Conservation (phyloP, 2,113 vertebrate genomes). For the Prinia subflava region DNA sequence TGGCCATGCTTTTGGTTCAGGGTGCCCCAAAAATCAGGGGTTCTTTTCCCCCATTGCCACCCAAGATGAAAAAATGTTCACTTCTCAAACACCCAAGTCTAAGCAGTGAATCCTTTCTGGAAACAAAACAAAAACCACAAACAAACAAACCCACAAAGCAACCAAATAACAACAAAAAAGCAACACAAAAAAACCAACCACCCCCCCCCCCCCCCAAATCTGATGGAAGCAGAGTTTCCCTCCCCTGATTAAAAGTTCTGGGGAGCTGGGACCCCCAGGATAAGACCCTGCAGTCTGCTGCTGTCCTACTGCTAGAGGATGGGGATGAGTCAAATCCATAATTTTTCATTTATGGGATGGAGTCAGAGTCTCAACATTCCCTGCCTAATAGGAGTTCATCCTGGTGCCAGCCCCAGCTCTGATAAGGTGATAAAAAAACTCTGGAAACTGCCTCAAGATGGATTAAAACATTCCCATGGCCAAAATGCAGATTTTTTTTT, state of each 20-base stretch:
- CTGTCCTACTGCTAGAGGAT: background rate
- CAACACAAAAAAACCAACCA: background rate
- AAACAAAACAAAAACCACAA: background rate
- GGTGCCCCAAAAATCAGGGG: background rate
- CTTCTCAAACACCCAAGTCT: background rate
- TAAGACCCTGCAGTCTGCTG: background rate
- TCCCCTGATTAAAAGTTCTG: background rate
- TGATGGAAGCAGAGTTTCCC: background rate
- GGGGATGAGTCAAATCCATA: background rate
- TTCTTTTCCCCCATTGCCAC: background rate
- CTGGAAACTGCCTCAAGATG: background rate
- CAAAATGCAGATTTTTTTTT: background rate
- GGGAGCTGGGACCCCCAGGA: accelerated
- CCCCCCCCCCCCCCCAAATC: background rate
- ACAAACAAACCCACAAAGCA: background rate
- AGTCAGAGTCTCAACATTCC: background rate
- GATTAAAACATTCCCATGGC: background rate
- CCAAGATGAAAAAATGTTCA: background rate
- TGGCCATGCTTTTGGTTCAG: background rate
- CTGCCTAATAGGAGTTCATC: background rate
- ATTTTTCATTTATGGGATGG: background rate
- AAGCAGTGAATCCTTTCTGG: accelerated
- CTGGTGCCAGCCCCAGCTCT: background rate
- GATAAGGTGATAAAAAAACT: background rate
- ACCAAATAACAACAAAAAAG: too few species aligned